A percentile compares a stretch with the other conserved stretches of the same genome.
phyloP scores from a whole-genome alignment of 2,797 vertebrate genomes.

The Cirrhinus molitorella region DNA sequence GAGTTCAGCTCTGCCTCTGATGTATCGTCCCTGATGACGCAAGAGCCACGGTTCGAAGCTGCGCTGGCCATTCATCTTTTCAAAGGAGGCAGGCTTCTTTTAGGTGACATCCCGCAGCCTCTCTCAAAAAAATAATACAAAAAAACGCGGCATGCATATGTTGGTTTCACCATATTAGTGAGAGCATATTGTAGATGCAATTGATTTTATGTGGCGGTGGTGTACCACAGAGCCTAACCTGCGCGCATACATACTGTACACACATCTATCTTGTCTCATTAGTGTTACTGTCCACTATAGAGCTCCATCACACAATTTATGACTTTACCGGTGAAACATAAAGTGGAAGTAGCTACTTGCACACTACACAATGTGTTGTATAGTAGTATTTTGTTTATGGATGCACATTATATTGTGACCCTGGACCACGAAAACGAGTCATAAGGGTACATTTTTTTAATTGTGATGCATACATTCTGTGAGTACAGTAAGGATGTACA shows the following conservation, averaged over 20 bases:
- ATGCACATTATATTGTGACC: not conserved
- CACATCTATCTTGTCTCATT: not conserved
- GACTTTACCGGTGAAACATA: not conserved
- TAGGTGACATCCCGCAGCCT: constrained; percentile 78
- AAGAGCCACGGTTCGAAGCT: constrained; percentile 77
- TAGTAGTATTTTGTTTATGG: not conserved
- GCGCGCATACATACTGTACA: not conserved
- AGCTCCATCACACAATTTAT: not conserved
- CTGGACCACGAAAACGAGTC: too few relatives aligned
- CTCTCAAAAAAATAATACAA: not conserved
- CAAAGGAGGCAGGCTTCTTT: constrained; percentile 86
- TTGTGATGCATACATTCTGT: too few relatives aligned
- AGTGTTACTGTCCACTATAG: not conserved
- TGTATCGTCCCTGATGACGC: constrained; percentile 74
- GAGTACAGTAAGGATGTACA: not conserved
- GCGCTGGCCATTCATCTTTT: constrained; percentile 92
- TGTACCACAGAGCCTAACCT: not conserved
- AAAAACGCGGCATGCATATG: not conserved
- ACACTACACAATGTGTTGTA: not conserved
- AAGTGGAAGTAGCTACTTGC: not conserved
- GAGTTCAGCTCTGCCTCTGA: constrained; percentile 78
- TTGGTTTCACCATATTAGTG: not conserved
- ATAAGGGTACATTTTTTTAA: too few relatives aligned
- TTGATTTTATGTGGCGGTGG: not conserved
- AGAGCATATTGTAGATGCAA: not conserved